Percentiles rank a stretch among this genome's conserved stretches.
phyloP scores from a whole-genome alignment of 2,113 vertebrate species.

The Hyaena hyaena region DNA sequence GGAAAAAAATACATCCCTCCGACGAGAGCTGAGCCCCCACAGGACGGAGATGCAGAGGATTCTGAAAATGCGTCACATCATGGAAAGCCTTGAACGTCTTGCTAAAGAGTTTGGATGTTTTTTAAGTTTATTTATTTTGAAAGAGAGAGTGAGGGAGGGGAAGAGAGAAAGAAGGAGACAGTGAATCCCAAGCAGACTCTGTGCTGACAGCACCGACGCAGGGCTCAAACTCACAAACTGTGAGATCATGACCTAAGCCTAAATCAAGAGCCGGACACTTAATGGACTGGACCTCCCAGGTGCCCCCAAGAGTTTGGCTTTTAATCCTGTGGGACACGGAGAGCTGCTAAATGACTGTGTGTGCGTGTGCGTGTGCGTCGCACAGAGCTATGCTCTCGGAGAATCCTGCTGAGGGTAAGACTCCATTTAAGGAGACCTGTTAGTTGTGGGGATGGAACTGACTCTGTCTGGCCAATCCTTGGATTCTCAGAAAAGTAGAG shows the following conservation, averaged over 20 bases:
- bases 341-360: not conserved
- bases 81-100: not conserved
- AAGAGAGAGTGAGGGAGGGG: too few species aligned
- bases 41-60: not conserved
- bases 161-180: too few species aligned
- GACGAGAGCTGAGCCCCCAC: not conserved
- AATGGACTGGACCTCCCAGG: too few species aligned
- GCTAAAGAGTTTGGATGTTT: not conserved
- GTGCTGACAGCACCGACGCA: too few species aligned
- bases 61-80: accelerated
- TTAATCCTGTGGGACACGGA: not conserved
- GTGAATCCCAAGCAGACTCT: too few species aligned
- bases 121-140: too few species aligned
- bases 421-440: not conserved
- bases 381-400: not conserved
- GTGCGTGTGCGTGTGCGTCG: not conserved
- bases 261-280: too few species aligned
- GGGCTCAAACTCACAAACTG: too few species aligned
- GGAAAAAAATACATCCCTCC: not conserved
- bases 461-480: not conserved
- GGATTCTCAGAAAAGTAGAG: not conserved
- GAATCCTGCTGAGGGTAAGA: not conserved
- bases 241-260: too few species aligned
- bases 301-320: not conserved
- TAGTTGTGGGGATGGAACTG: not conserved